Conservation (phyloP, 2,888 invertebrate species). For the Nomada flava region DNA sequence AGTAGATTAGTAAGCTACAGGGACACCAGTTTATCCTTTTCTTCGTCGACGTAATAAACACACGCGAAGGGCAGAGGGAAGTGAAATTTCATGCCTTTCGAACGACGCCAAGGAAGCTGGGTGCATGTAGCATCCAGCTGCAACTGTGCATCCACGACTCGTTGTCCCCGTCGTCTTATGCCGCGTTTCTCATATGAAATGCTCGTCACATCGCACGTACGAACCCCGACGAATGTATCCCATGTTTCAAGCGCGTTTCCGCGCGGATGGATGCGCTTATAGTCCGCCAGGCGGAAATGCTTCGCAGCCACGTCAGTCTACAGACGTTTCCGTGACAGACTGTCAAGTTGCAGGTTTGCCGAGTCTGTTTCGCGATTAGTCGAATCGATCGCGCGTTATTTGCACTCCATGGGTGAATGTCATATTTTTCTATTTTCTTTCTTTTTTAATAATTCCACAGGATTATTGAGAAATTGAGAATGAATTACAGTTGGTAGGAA, state of each 20-base stretch:
- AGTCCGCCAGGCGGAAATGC: slow-evolving; percentile 54
- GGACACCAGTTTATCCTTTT: background rate
- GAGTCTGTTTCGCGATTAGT: slow-evolving; percentile 36
- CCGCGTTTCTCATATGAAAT: slow-evolving; percentile 42
- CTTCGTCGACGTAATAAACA: background rate
- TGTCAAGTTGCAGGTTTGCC: slow-evolving; percentile 32
- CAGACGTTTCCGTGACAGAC: slow-evolving; percentile 43
- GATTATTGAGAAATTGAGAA: background rate
- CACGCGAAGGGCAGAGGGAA: background rate
- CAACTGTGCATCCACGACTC: slow-evolving; percentile 26
- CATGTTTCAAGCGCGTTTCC: slow-evolving; percentile 42
- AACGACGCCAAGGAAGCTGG: background rate
- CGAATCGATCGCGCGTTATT: slow-evolving; percentile 34
- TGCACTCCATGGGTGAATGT: background rate
- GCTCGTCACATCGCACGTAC: slow-evolving; percentile 28
- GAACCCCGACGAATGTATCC: slow-evolving; percentile 34
- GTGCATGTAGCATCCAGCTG: background rate
- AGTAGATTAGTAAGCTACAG: too few relatives aligned
- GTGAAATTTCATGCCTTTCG: background rate
- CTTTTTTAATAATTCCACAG: too few relatives aligned
- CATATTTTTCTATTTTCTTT: background rate
- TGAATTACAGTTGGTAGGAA: background rate
- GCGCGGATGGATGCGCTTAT: slow-evolving; percentile 57
- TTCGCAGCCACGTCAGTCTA: slow-evolving; percentile 17
- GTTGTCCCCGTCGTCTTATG: slow-evolving; percentile 30